Evolutionary conservation across 2,888 invertebrate genomes (phyloP), one percentile per base, ranked within the genome.

Genomic region (Teleogryllus oceanicus): DNA sequence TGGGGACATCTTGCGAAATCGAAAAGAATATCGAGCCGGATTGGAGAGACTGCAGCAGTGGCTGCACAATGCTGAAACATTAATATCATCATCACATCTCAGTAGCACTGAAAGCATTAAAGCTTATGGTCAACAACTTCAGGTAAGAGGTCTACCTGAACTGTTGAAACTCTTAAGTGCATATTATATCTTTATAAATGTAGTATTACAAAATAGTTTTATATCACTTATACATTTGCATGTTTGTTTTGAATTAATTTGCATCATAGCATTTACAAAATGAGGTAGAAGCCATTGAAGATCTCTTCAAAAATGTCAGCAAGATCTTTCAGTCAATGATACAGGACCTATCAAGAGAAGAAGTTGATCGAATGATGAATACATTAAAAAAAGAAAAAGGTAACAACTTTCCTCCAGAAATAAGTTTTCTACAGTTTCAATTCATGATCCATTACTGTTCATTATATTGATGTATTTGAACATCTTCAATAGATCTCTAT

Each of bases 281-380:
- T 3, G 94, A 97, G 88, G 92, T 97, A 1, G 96, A 96, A 84
- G 92, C 92, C 76, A 93, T 96, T 82, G 97, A 98, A 86, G 94
- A 94, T 82, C 88, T 96, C 2, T 97, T 97, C 86, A 97, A 97
- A 87, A 92, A 90, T 80, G 93, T 96, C 76, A 97, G 97, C 87
- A 95, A 95, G 86, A 94, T 94, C 80, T 97, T 97, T 88, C 97
- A 98, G 88, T 92, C 91, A 13, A 89, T 98, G 3, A 95, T 98
- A 79, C 96, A 95, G 81, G 96, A 97, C 86, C 89, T 97, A 79
- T 93, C 95, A 0, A 92, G 96, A 50, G 96, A 97, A 78, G 96
- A 96, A 85, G 96, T 98, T 0, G 96, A 96, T 84, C 91, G 91
- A 82, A 96, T 96, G 91, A 95, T 98, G 94, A 91, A 91, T 75